Base-by-base conservation (phyloP, 2,888 invertebrate species). In the Capitulum mitella region DNA sequence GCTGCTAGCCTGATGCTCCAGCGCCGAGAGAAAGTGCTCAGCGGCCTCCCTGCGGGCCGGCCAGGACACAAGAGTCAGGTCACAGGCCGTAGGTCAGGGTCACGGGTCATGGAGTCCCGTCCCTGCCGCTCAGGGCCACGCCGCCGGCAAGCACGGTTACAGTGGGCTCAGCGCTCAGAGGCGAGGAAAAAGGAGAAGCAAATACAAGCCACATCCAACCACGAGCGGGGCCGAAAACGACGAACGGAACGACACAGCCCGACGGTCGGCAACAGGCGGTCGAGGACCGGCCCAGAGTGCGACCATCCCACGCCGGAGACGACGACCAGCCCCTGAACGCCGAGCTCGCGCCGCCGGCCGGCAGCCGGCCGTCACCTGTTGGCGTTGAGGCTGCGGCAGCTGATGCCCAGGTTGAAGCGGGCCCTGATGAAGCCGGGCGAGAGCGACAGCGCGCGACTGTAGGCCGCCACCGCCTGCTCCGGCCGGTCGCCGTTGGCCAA, bases 361-460 rank as follows among this genome's bases (percentile, higher is more conserved):
- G 12, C 12, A 22, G 58, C 78, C 70, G 70, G 22, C 46, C 80
- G 84, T 82, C 82, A 91, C 91, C 87, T 89, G 85, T 98, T 93
- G 75, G 96, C 95, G 83, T 93, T 92, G 76, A 99, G 89, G 87
- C 98, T 98, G 87, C 98, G 94, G 85, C 98, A 99, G 80, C 97
- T 95, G 79, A 99, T 97, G 43, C 98, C 98, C 80, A 99, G 92
- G 88, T 99, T 99, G 85, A 97, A 99, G 80, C 99, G 90, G 14
- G 98, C 97, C 80, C 99, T 89, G 81, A 99, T 95, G 86, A 95
- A 99, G 3, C 98, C 98, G 12, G 99, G 99, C 81, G 94, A 92
- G 78, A 98, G 87, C 84, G 93, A 90, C 78, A 99, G 88, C 58
- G 98, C 97, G 84, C 91, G 90, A 84, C 95, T 93, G 85, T 99